These are phyloP conservation scores for Etheostoma perlongum DNA, from an alignment of 2,797 vertebrate species.

Conservation along the genomic window DNA sequence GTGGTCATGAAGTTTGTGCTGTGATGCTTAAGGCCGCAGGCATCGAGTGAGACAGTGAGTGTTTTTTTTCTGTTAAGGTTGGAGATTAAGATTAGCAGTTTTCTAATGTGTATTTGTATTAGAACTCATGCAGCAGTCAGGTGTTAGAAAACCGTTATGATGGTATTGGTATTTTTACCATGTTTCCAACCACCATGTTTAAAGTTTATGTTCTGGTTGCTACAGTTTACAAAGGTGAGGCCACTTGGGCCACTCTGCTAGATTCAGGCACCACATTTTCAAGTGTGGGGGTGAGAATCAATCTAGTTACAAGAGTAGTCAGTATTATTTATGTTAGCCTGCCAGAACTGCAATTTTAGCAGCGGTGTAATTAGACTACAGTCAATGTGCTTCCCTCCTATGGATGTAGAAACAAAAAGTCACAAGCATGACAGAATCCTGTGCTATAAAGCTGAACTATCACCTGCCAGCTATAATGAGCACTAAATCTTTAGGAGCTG, in stretches of 20 bases:
- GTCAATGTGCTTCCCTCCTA: neutral
- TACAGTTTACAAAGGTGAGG: neutral
- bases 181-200: neutral
- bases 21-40: neutral
- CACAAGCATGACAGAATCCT: neutral
- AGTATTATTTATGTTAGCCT: neutral
- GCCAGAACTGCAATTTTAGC: neutral
- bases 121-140: neutral
- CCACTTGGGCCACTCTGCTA: neutral
- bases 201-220: neutral
- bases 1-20: neutral
- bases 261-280: neutral
- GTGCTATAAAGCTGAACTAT: constrained; percentile 12
- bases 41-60: neutral
- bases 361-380: neutral
- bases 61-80: neutral
- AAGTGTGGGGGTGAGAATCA: neutral
- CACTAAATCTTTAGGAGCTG: neutral
- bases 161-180: neutral
- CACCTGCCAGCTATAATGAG: constrained; percentile 30
- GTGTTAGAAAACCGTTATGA: neutral
- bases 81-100: neutral
- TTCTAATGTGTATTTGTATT: neutral
- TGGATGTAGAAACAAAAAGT: constrained; percentile 11
- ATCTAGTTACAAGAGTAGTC: neutral